Conservation (phyloP, 92 coral and sea anemone genomes). For the Anthopleura xanthogrammica region DNA sequence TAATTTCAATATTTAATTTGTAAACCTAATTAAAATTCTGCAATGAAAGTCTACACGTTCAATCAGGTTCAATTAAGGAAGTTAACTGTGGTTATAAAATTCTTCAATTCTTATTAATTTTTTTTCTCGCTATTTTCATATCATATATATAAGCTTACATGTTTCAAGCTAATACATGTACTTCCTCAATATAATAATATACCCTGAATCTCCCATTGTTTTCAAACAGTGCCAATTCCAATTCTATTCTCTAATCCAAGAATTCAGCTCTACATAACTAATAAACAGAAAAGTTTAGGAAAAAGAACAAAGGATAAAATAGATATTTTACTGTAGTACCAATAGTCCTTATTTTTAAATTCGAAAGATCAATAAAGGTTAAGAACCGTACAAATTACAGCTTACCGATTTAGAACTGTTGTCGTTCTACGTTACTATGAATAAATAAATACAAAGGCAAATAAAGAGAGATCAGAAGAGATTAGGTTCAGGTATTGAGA, state of each 20-base stretch:
- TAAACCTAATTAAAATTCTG: too few relatives aligned
- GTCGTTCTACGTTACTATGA: not conserved
- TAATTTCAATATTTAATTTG: too few relatives aligned
- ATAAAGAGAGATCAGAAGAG: not conserved
- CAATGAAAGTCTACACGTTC: not conserved
- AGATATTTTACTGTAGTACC: not conserved
- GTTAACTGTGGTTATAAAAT: not conserved
- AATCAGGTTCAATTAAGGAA: not conserved
- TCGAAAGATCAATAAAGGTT: not conserved
- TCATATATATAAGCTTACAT: too few relatives aligned
- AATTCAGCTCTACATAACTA: not conserved
- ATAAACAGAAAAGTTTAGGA: not conserved
- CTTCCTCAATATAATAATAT: not conserved
- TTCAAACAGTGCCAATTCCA: not conserved
- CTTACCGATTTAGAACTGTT: not conserved
- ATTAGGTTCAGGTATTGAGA: not conserved
- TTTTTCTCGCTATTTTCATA: not conserved
- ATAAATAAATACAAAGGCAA: not conserved
- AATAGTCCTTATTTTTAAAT: not conserved
- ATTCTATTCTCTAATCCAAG: not conserved
- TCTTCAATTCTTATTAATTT: not conserved
- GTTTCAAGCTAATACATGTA: not conserved
- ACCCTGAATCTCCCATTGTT: not conserved
- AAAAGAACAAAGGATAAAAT: slow-evolving; percentile 4
- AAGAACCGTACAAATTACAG: not conserved